phyloP scores from a whole-genome alignment of 2,113 vertebrate genomes.

The Helogale parvula region DNA sequence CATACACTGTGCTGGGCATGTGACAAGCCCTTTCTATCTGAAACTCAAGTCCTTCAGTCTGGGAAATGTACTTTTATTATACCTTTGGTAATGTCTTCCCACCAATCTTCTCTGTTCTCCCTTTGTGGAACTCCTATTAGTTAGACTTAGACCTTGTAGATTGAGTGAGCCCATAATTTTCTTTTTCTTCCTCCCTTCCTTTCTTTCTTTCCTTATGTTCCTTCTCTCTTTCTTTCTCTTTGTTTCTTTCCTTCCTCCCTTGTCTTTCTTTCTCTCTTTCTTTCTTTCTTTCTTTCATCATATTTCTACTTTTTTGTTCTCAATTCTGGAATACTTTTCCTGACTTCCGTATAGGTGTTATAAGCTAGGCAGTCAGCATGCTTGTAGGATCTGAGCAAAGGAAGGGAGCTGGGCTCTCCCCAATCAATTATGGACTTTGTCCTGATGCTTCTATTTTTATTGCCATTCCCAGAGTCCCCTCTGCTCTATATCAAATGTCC shows the following conservation, averaged over 20 bases:
- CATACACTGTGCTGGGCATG: not conserved
- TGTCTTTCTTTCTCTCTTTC: not conserved
- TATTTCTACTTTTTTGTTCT: not conserved
- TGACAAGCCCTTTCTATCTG: not conserved
- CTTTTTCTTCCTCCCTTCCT: not conserved
- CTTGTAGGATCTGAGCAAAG: not conserved
- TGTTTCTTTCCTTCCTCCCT: not conserved
- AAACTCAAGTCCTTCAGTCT: not conserved
- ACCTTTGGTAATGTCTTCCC: slow-evolving; percentile 19
- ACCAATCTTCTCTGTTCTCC: not conserved
- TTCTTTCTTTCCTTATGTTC: not conserved
- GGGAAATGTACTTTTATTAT: slow-evolving; percentile 30
- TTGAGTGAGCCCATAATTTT: not conserved
- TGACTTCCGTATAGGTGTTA: not conserved
- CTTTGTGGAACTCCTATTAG: not conserved
- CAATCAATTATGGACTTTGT: not conserved
- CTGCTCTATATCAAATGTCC: not conserved
- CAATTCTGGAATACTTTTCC: not conserved
- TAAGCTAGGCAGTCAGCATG: not conserved
- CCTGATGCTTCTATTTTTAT: not conserved
- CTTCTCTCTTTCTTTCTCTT: not conserved
- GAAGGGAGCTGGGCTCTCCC: not conserved
- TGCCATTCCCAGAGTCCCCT: not conserved
- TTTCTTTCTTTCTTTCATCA: not conserved
- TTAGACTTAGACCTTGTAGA: slow-evolving; percentile 17